Evolutionary conservation across 2,113 vertebrate species (phyloP).

Genomic region (Eudyptes chrysolophus): DNA sequence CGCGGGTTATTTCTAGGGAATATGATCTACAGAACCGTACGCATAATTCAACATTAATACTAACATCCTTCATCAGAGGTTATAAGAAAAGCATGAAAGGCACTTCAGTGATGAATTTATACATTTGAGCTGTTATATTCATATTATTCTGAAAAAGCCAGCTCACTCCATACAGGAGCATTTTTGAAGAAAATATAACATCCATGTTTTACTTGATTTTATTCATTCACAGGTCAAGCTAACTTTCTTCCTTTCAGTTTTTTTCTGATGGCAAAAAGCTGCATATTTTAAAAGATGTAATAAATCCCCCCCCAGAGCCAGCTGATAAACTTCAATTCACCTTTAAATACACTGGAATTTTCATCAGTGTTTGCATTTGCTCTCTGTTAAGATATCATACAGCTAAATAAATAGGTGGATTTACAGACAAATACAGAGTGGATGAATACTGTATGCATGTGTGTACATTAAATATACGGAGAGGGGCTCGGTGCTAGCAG

Average conservation of each 20-base stretch:
- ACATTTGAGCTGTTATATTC: background rate
- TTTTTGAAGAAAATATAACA: background rate
- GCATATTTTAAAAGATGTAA: background rate
- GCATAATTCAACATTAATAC: conserved; percentile 27
- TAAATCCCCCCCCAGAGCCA: background rate
- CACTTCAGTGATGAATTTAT: background rate
- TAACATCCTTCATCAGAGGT: background rate
- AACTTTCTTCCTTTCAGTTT: background rate
- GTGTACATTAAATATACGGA: conserved; percentile 8
- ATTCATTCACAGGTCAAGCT: background rate
- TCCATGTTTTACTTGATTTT: background rate
- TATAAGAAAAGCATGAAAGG: background rate
- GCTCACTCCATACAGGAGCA: background rate
- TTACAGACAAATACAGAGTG: background rate
- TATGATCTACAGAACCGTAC: conserved; percentile 9
- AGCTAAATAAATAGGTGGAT: conserved; percentile 11
- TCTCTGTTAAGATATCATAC: background rate
- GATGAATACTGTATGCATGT: background rate
- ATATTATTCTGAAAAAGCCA: background rate
- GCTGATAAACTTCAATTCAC: conserved; percentile 22
- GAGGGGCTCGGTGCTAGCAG: background rate
- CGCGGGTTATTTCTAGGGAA: conserved; percentile 49
- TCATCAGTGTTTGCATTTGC: background rate
- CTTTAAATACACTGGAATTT: conserved; percentile 20
- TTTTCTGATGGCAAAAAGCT: background rate